These are phyloP conservation scores for Pholis gunnellus DNA, from an alignment of 2,113 vertebrate species.

Conservation along the genomic window DNA sequence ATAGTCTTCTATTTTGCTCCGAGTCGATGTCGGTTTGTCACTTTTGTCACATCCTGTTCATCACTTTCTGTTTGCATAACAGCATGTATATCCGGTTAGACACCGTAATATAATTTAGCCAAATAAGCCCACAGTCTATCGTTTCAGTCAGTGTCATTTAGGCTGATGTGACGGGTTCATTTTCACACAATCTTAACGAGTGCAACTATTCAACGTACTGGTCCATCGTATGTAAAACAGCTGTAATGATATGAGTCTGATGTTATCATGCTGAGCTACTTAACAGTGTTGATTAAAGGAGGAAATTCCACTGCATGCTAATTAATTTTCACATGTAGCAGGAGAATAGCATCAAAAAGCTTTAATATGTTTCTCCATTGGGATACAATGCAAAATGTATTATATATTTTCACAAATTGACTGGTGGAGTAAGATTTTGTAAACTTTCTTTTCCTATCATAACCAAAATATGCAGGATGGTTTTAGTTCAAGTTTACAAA, in stretches of 20 bases:
- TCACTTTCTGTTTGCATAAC: conserved; percentile 25
- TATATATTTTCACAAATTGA: background rate
- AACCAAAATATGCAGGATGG: background rate
- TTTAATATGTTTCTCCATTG: background rate
- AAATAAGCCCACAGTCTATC: background rate
- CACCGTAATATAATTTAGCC: background rate
- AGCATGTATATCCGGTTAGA: background rate
- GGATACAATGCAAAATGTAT: background rate
- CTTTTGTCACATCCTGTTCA: background rate
- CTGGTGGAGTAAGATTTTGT: background rate
- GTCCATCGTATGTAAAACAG: background rate
- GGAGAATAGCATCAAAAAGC: background rate
- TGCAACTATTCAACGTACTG: background rate
- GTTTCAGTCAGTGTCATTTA: background rate
- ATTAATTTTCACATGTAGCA: background rate
- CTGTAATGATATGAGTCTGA: background rate
- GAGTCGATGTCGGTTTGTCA: background rate
- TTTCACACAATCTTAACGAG: background rate
- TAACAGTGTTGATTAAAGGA: background rate
- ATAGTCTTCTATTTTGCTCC: background rate
- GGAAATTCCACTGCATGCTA: conserved; percentile 3
- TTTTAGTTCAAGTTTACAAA: background rate
- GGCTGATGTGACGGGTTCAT: background rate
- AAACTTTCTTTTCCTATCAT: background rate
- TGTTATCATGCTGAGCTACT: background rate